Evolutionary conservation across 1,140 invertebrate genomes (phyloP), one percentile per base, ranked within the genome.

Genomic region (Parasteatoda tepidariorum): DNA sequence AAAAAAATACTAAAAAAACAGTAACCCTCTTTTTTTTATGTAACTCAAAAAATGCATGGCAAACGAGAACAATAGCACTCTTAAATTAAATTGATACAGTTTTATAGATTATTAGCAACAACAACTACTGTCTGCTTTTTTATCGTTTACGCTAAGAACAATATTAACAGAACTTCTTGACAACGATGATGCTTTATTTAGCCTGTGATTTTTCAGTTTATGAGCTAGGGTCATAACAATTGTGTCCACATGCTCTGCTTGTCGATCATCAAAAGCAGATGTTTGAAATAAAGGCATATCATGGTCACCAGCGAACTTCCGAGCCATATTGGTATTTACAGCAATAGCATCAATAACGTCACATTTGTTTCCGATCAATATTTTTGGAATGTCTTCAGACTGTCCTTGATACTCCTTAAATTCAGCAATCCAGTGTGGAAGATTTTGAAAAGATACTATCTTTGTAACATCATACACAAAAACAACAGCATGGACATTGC

Each of bases 191-290:
- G 88, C 87, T 88, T 91, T 90, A 89, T 94, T 91, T 0, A 92
- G 91, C 86, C 92, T 93, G 48, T 91, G 91, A 83, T 91, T 92
- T 87, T 93, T 92, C 28, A 94, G 88, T 87, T 94, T 94, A 88
- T 95, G 94, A 18, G 94, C 94, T 28, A 96, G 88, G 0, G 94
- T 95, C 91, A 95, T 90, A 88, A 96, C 96, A 86, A 96, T 95
- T 0, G 94, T 92, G 87, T 95, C 94, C 31, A 96, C 93, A 88
- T 95, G 94, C 88, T 95, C 92, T 84, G 92, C 92, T 86, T 94
- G 92, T 11, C 92, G 92, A 86, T 95, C 94, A 86, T 94, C 90
- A 84, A 34, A 75, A 22, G 84, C 85, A 33, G 84, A 81, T 7
- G 83, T 83, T 75, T 84, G 78, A 74, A 85, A 86, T 18, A 87